Percentiles rank a stretch among this genome's conserved stretches.
Evolutionary conservation across 2,797 vertebrate species (phyloP).

Genomic region (Podarcis siculus): DNA sequence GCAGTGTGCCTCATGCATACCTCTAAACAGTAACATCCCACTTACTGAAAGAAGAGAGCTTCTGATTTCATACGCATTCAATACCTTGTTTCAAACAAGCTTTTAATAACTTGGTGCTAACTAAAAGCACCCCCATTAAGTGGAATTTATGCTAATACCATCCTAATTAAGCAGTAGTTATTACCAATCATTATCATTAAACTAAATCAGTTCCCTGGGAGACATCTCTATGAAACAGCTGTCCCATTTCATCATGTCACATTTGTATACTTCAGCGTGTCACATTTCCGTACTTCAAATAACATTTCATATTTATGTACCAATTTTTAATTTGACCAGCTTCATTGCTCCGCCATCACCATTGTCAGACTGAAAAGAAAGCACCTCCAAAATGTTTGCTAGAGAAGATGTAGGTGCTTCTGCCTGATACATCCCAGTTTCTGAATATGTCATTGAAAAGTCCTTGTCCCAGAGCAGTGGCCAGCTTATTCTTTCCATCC

Average conservation of each 20-base stretch:
- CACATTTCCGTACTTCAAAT: slow-evolving; percentile 33
- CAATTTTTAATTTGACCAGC: slow-evolving; percentile 7
- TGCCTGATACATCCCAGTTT: neutral
- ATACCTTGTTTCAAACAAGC: slow-evolving; percentile 19
- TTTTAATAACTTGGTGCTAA: slow-evolving; percentile 24
- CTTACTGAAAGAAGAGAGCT: slow-evolving; percentile 29
- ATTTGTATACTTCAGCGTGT: slow-evolving; percentile 14
- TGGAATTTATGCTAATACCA: slow-evolving; percentile 44
- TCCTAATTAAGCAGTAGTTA: slow-evolving; percentile 48
- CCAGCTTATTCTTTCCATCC: neutral
- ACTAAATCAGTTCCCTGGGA: slow-evolving; percentile 39
- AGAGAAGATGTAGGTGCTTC: neutral
- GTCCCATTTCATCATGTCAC: slow-evolving; percentile 30
- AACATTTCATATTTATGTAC: slow-evolving; percentile 33
- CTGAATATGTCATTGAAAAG: neutral
- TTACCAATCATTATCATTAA: slow-evolving; percentile 46
- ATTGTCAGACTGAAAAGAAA: slow-evolving; percentile 8
- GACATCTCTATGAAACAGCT: slow-evolving; percentile 34
- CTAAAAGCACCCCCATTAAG: slow-evolving; percentile 32
- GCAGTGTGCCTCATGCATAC: neutral
- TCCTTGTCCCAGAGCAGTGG: neutral
- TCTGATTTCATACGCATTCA: neutral
- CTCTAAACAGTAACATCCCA: neutral
- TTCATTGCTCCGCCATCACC: neutral
- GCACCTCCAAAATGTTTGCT: neutral